Evolutionary conservation across 2,797 vertebrate genomes (phyloP), one percentile per base, ranked within the genome.

Genomic region (Sebastes itinus): DNA sequence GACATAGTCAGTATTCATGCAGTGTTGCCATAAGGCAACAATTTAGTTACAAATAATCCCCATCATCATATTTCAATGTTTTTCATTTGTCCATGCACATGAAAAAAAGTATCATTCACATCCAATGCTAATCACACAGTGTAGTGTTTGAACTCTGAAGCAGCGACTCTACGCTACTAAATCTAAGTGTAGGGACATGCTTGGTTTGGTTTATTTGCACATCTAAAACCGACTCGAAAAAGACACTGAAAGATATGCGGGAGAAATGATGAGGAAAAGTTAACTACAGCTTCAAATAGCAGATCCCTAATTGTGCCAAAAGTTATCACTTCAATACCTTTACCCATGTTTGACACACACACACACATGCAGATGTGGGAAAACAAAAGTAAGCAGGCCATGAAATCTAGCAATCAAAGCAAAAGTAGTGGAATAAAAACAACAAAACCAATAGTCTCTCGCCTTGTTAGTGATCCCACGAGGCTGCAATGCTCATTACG

Each of bases 361-460:
- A 27, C 35, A 55, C 65, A 62, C 30, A 55, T 35, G 4, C 42
- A 72, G 72, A 63, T 77, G 55, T 71, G 80, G 61, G 71, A 63
- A 67, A 76, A 69, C 52, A 77, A 84, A 84, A 75, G 65, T 55
- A 83, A 69, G 58, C 72, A 68, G 52, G 73, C 75, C 72, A 65
- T 82, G 64, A 87, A 84, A 78, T 82, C n/a, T 13, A 27, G 66
- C 75, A 76, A 78, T 83, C 49, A 82, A 78, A 83, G 58, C 28
- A 70, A 78, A 82, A 74, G 67, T 32, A 55, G 6, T 4, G 30
- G 38, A 67, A 71, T 23, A 80, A 35, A 56, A 33, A 59, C 20
- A 73, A 52, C 35, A 64, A 55, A 60, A 63, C 22, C 60, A 71
- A 61, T 30, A 72, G 56, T 66, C 18, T 42, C 61, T 46, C 7